A percentile compares a stretch with the other conserved stretches of the same genome.
Conservation (phyloP, 1,140 invertebrate species). For the Samia ricini region DNA sequence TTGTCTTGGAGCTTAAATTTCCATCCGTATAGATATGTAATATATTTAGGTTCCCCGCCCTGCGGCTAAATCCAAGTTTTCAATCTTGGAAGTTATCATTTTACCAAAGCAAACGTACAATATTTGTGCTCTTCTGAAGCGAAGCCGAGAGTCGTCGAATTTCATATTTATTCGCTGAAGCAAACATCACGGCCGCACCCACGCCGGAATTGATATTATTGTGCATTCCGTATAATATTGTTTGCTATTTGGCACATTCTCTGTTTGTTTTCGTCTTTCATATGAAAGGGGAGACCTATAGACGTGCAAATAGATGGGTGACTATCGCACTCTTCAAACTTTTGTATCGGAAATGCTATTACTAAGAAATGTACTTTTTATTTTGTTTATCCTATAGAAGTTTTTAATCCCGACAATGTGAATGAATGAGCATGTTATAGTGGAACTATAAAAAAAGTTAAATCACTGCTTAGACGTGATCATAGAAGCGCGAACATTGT, state of each 20-base stretch:
- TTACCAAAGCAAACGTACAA: conserved; percentile 75
- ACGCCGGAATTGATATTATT: conserved; percentile 76
- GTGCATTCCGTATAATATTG: conserved; percentile 78
- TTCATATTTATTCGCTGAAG: conserved; percentile 75
- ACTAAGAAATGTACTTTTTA: conserved; percentile 43
- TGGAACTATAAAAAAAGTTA: conserved; percentile 42
- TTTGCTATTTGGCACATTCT: conserved; percentile 76
- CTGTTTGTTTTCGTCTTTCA: conserved; percentile 76
- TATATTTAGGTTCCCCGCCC: not conserved
- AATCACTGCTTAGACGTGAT: conserved; percentile 45
- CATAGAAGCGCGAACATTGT: conserved; percentile 58
- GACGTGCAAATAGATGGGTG: conserved; percentile 68
- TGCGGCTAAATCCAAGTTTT: conserved; percentile 67
- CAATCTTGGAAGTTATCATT: conserved; percentile 75
- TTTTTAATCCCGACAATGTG: not conserved
- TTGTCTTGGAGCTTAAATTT: not conserved
- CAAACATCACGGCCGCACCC: conserved; percentile 49
- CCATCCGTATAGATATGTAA: not conserved
- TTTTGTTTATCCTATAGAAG: conserved; percentile 15
- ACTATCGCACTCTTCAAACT: conserved; percentile 50
- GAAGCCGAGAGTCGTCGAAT: conserved; percentile 69
- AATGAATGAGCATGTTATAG: not conserved
- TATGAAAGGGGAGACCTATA: conserved; percentile 75
- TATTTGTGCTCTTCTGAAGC: conserved; percentile 68
- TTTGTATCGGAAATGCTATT: conserved; percentile 61